Evolutionary conservation across 2,797 vertebrate genomes (phyloP).

Genomic region (Rhodeus uyekii): DNA sequence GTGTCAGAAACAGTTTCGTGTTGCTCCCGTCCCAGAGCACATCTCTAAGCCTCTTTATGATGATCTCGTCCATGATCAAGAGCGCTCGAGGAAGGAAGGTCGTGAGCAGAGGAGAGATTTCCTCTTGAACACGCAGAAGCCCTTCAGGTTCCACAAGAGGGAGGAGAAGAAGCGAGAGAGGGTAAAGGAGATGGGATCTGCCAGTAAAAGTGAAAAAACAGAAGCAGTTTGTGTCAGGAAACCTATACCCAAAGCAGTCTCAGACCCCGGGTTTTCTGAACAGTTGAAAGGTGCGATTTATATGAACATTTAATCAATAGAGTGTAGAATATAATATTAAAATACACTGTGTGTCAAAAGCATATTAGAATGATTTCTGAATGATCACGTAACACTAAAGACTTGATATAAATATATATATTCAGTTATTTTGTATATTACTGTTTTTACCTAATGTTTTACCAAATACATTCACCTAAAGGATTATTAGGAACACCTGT

Average conservation of each 20-base stretch:
- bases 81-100: conserved; percentile 78
- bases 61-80: conserved; percentile 78
- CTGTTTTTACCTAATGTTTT: not conserved
- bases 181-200: conserved; percentile 66
- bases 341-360: not conserved
- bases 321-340: not conserved
- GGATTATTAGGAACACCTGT: too few relatives aligned
- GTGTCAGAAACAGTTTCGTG: conserved; percentile 88
- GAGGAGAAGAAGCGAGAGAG: conserved; percentile 79
- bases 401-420: not conserved
- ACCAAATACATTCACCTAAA: too few relatives aligned
- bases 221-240: conserved; percentile 59
- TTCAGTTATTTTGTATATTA: not conserved
- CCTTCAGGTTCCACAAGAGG: conserved; percentile 88
- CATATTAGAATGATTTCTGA: not conserved
- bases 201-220: conserved; percentile 57
- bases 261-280: conserved; percentile 73
- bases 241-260: conserved; percentile 73
- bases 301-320: not conserved
- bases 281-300: conserved; percentile 80
- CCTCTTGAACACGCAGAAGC: conserved; percentile 85
- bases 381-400: not conserved
- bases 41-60: conserved; percentile 81
- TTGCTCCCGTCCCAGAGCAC: conserved; percentile 83
- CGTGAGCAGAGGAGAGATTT: conserved; percentile 84